These are phyloP conservation scores for Sphenopsis melanotis DNA, from an alignment of 2,797 vertebrate genomes.

Conservation along the genomic window DNA sequence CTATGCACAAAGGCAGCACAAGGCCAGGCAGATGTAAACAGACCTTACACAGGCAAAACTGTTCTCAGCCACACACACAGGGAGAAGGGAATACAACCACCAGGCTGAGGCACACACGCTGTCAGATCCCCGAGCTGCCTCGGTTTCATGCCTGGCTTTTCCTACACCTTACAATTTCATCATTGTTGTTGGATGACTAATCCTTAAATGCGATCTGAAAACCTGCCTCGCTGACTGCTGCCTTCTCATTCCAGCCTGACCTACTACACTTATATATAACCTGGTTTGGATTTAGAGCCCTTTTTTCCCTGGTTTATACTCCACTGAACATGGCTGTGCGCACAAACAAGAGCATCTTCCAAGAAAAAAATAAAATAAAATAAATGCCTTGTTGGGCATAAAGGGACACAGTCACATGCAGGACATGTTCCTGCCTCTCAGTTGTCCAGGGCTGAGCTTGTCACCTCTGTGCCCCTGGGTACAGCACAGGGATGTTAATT, in stretches of 20 bases:
- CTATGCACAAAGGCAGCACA: neutral
- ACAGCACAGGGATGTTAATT: accelerated
- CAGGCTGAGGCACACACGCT: neutral
- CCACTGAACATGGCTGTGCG: accelerated
- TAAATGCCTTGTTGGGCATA: neutral
- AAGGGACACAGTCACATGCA: accelerated
- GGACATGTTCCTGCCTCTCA: accelerated
- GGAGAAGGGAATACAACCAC: neutral
- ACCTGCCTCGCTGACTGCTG: neutral
- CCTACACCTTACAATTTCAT: neutral
- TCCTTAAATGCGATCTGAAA: neutral
- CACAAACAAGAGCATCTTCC: neutral
- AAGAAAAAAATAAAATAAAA: neutral
- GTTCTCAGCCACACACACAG: neutral
- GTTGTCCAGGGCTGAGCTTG: neutral
- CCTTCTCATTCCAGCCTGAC: neutral
- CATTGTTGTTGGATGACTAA: conserved; percentile 9
- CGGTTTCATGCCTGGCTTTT: neutral
- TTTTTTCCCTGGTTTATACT: neutral
- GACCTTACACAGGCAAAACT: neutral
- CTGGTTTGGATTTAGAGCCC: neutral
- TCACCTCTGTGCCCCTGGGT: neutral
- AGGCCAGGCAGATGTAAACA: neutral
- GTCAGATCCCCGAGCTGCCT: neutral
- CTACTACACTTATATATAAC: neutral